Conservation (phyloP, 1,140 invertebrate species). For the Drusus annulatus region DNA sequence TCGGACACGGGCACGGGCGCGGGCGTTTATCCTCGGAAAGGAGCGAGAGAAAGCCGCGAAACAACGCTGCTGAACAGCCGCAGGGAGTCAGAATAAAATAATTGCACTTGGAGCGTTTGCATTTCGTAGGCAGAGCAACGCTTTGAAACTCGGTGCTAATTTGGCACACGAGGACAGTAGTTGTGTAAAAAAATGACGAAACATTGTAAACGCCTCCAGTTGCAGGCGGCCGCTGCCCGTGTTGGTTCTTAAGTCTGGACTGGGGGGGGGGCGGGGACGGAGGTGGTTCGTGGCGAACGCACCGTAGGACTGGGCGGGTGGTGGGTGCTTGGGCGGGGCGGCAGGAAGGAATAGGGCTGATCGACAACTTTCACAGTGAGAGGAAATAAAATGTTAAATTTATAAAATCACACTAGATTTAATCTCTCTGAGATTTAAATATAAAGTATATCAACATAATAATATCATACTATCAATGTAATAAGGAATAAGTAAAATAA, state of each 20-base stretch:
- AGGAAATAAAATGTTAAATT: neutral
- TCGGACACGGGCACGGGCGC: constrained; percentile 1
- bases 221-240: constrained; percentile 39
- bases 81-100: constrained; percentile 9
- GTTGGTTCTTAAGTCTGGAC: constrained; percentile 38
- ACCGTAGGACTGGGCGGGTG: neutral
- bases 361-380: constrained; percentile 42
- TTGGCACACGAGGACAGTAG: constrained; percentile 7
- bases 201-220: constrained; percentile 26
- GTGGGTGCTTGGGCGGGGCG: neutral
- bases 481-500: too few relatives aligned
- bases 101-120: constrained; percentile 20
- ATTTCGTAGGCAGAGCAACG: constrained; percentile 15
- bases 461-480: too few relatives aligned
- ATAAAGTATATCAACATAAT: too few relatives aligned
- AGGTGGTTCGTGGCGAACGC: neutral
- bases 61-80: constrained; percentile 39
- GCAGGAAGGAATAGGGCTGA: constrained; percentile 14
- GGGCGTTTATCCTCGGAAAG: constrained; percentile 21
- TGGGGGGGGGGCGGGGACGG: constrained; percentile 5
- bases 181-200: neutral
- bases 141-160: neutral
- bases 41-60: neutral
- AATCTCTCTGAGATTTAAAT: too few relatives aligned
- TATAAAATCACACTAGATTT: neutral